Conservation (phyloP, 1,140 invertebrate genomes). For the Scaptomyza pallida region DNA sequence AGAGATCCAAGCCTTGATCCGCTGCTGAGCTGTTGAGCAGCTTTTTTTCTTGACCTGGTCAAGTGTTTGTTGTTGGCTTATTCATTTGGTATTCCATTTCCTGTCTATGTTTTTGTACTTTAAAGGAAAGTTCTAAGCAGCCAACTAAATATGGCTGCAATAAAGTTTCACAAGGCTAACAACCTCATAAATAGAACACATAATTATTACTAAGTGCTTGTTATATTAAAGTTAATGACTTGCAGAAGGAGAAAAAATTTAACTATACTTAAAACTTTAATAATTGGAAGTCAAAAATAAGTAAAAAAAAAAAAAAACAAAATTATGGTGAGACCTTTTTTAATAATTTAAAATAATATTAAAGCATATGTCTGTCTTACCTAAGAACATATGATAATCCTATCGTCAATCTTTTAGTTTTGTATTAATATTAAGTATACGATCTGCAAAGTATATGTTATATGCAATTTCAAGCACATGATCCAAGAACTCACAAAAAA, state of each 20-base stretch:
- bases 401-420: too few relatives aligned
- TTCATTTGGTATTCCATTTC: neutral
- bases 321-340: too few relatives aligned
- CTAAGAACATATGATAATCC: too few relatives aligned
- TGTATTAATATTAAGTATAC: too few relatives aligned
- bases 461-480: too few relatives aligned
- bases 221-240: neutral
- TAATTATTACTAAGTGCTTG: constrained; percentile 26
- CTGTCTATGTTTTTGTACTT: constrained; percentile 4
- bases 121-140: constrained; percentile 40
- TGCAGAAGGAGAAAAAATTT: neutral
- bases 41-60: constrained; percentile 20
- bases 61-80: constrained; percentile 16
- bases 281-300: neutral
- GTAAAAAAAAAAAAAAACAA: too few relatives aligned
- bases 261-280: neutral
- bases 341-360: too few relatives aligned
- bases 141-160: constrained; percentile 42
- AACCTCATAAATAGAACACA: constrained; percentile 23
- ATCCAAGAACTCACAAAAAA: too few relatives aligned
- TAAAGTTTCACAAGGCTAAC: constrained; percentile 42
- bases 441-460: too few relatives aligned
- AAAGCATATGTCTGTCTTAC: too few relatives aligned
- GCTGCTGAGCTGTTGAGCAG: neutral
- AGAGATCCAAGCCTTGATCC: constrained; percentile 2